A percentile compares a stretch with the other conserved stretches of the same genome.
phyloP scores from a whole-genome alignment of 2,797 vertebrate species.

The Iguana delicatissima region DNA sequence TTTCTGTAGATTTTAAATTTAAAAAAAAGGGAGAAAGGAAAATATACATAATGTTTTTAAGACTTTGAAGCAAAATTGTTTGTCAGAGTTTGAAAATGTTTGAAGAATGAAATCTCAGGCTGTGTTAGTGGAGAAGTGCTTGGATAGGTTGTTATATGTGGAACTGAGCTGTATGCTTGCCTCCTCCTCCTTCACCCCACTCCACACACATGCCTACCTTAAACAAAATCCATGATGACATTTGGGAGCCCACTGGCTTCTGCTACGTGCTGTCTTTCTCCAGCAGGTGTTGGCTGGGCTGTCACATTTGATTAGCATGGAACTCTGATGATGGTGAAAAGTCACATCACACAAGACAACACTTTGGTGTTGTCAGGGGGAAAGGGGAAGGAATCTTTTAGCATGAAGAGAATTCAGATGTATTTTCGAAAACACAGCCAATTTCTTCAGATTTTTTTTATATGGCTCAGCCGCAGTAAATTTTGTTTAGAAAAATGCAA shows the following conservation, averaged over 20 bases:
- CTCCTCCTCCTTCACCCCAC: neutral
- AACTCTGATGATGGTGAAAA: slow-evolving; percentile 2
- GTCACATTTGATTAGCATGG: neutral
- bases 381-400: neutral
- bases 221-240: slow-evolving; percentile 16
- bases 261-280: rapidly evolving
- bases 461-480: neutral
- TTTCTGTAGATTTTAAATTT: neutral
- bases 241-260: slow-evolving; percentile 7
- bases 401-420: neutral
- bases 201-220: neutral
- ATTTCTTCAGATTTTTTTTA: neutral
- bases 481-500: too few species aligned
- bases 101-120: neutral
- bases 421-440: neutral
- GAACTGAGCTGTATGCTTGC: neutral
- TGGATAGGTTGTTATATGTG: slow-evolving; percentile 6
- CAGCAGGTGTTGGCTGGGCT: neutral
- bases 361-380: neutral
- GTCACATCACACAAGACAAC: neutral
- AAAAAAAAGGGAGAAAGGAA: neutral
- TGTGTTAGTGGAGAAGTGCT: neutral
- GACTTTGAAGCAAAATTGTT: neutral
- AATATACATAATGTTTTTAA: neutral
- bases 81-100: neutral